Conservation (phyloP, 2,888 invertebrate species). For the Scaptomyza polygonia region DNA sequence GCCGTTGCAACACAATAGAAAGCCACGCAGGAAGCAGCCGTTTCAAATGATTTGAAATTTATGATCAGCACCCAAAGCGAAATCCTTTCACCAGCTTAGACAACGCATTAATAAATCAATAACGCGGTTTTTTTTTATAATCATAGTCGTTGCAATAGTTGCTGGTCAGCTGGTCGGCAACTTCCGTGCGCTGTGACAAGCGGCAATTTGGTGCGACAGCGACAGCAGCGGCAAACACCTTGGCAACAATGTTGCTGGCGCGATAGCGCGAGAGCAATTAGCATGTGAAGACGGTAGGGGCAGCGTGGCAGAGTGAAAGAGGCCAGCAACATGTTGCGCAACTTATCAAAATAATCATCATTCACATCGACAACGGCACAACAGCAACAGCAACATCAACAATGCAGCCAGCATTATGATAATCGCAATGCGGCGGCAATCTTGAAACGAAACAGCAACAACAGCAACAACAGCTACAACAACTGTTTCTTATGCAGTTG, state of each 20-base stretch:
- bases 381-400: conserved; percentile 27
- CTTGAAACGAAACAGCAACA: conserved; percentile 56
- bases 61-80: conserved; percentile 69
- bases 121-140: conserved; percentile 75
- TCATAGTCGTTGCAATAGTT: conserved; percentile 56
- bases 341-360: conserved; percentile 77
- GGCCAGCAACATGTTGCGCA: conserved; percentile 64
- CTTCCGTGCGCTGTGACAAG: conserved; percentile 73
- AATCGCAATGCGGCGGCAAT: conserved; percentile 70
- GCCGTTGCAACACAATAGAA: conserved; percentile 56
- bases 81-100: conserved; percentile 74
- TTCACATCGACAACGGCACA: conserved; percentile 60
- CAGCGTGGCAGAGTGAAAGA: neutral
- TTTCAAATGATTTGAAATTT: conserved; percentile 69
- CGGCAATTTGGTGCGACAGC: conserved; percentile 61
- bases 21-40: conserved; percentile 65
- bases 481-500: conserved; percentile 68
- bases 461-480: conserved; percentile 38
- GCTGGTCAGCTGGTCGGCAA: conserved; percentile 30
- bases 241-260: conserved; percentile 67
- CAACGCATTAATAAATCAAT: conserved; percentile 74
- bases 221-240: conserved; percentile 53
- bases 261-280: too few species aligned
- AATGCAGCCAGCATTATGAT: conserved; percentile 69
- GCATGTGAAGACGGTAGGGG: too few species aligned